Conservation (phyloP, 2,888 invertebrate genomes). For the Podabrus alpinus region DNA sequence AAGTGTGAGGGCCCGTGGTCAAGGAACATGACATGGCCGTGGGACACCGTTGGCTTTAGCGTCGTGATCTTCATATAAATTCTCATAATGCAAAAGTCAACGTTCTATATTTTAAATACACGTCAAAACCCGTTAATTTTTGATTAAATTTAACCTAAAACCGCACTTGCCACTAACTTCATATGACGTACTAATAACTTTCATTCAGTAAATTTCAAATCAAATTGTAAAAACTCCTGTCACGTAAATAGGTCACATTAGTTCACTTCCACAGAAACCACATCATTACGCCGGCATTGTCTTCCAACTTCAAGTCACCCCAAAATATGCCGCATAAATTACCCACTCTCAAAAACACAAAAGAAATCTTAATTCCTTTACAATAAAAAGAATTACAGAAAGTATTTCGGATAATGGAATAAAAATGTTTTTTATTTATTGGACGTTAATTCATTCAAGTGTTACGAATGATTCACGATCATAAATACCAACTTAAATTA, state of each 20-base stretch:
- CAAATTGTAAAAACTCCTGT: not conserved
- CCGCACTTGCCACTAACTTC: not conserved
- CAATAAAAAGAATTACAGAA: not conserved
- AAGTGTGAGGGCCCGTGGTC: conserved; percentile 37
- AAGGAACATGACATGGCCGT: conserved; percentile 29
- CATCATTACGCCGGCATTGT: not conserved
- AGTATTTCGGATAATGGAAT: not conserved
- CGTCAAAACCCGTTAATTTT: conserved; percentile 22
- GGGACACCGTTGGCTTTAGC: conserved; percentile 22
- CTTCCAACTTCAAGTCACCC: not conserved
- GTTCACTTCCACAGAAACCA: not conserved
- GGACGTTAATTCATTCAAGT: not conserved
- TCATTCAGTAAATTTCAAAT: not conserved
- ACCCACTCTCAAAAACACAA: not conserved
- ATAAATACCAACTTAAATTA: not conserved
- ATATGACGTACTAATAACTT: not conserved
- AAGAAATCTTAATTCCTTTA: not conserved
- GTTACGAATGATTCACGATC: not conserved
- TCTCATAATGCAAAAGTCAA: conserved; percentile 28
- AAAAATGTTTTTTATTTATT: not conserved
- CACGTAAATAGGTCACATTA: not conserved
- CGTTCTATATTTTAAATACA: conserved; percentile 15
- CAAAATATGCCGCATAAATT: not conserved
- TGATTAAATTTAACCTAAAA: not conserved
- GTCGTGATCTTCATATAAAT: conserved; percentile 17